Base-by-base conservation (phyloP, 1,140 invertebrate species). In the Sweltsa coloradensis region DNA sequence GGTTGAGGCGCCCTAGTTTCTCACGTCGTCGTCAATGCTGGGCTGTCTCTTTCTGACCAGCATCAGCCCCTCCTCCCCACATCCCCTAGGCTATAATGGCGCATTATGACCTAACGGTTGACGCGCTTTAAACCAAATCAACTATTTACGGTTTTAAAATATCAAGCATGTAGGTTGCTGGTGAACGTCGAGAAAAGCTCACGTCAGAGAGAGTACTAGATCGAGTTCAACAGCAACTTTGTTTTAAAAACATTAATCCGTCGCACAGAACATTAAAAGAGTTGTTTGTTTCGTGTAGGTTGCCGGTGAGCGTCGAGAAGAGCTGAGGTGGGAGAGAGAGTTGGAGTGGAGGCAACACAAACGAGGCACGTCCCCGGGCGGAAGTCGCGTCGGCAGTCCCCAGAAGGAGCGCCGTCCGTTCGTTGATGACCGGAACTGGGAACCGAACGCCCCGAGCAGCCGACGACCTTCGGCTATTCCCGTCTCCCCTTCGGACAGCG, bases 281-380 rank as follows among this genome's bases (percentile, higher is more conserved):
- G n/a, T n/a, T n/a, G n/a, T n/a, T n/a, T n/a, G n/a, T n/a, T n/a
- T n/a, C n/a, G 68, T 72, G 62, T n/a, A n/a, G n/a, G n/a, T n/a
- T n/a, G 66, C 69, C 64, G 68, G 70, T 36, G 69, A 72, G 48
- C 64, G 65, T 16, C 65, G 67, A 27, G 60, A 68, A 53, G 62
- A 71, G 44, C 58, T 69, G 53, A 64, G 63, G 50, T 65, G 66
- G 65, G 67, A 70, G 53, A 53, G 63, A 50, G 68, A 70, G 49
- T 44, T 70, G 47, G 68, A 72, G 42, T 68, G 71, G 63, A 59
- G 65, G 50, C 67, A 64, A 51, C 67, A 66, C 49, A 65, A 69
- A 34, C 61, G 67, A 55, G 63, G 60, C 39, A 61, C 14, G 65
- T 22, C 64, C 64, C 9, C 61, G 63, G 13, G 61, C 64, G 54